Evolutionary conservation across 2,888 invertebrate genomes (phyloP).

Genomic region (Volucella bombylans): DNA sequence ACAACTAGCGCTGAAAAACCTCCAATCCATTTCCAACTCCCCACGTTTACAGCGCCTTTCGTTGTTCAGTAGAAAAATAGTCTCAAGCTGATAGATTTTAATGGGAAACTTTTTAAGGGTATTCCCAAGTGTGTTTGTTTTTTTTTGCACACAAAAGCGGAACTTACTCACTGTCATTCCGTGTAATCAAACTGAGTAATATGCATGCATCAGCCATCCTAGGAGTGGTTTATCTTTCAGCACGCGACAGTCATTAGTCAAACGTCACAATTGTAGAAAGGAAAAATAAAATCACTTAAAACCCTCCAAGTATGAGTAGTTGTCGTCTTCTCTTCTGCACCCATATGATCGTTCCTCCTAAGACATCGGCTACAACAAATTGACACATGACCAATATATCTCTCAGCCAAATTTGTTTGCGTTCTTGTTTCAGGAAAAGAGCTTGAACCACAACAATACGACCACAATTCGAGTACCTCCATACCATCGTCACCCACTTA

Average conservation of each 20-base stretch:
- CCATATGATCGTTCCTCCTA: conserved; percentile 2
- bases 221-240: conserved; percentile 47
- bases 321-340: conserved; percentile 12
- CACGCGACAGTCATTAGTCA: conserved; percentile 63
- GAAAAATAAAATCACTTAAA: background rate
- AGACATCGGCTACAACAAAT: conserved; percentile 3
- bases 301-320: background rate
- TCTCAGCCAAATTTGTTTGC: conserved; percentile 25
- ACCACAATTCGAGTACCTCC: conserved; percentile 19
- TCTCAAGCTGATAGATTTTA: conserved; percentile 8
- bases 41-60: no score
- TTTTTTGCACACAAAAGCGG: background rate
- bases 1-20: no score
- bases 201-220: conserved; percentile 28
- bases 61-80: no score
- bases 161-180: conserved; percentile 26
- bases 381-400: conserved; percentile 43
- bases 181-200: conserved; percentile 49
- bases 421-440: conserved; percentile 25
- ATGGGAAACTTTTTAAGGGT: conserved; percentile 21
- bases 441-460: conserved; percentile 12
- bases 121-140: conserved; percentile 17
- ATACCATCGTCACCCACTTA: conserved; percentile 35
- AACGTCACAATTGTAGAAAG: conserved; percentile 13
- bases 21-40: no score